Base-by-base conservation (phyloP, 2,797 vertebrate species). In the Typhlichthys subterraneus region DNA sequence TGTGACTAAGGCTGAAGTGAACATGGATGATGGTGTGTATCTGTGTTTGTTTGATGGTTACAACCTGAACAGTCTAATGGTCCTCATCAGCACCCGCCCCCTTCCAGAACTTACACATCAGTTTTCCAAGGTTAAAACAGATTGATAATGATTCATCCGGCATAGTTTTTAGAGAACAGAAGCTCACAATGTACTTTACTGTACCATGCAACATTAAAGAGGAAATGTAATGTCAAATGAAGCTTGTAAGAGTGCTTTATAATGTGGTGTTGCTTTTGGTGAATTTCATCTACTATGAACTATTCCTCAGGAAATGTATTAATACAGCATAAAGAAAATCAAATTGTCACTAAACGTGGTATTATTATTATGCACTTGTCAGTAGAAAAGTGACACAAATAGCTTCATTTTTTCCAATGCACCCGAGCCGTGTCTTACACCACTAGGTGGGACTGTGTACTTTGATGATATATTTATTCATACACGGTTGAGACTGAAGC, bases 381-480 rank as follows among this genome's bases (percentile, higher is more conserved):
- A 61, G 17, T 14, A 14, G 5, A 59, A 5, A 4, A n/a, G 12
- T 50, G 13, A 19, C 52, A 61, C 6, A 53, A 2, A 45, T 50
- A 19, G 56, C n/a, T 53, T 11, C 14, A 4, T 31, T 8, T 5
- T 38, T 55, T 13, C 19, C 1, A 50, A 51, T 23, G n/a, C 13
- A 3, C 10, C 10, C 29, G 63, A 51, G 31, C 48, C 47, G 38
- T 29, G 3, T 33, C 12, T 45, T 53, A 1, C 53, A 57, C 86
- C 91, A 89, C 88, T 82, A 91, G 89, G 75, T 84, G 90, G 87
- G 49, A 70, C 80, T 86, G 55, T 89, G 76, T 65, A 29, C 77
- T 82, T 67, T 65, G 33, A 59, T 42, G 69, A 68, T 13, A 17
- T 33, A 4, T 42, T 33, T 13, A 51, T 53, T 3, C 19, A 38